These are phyloP conservation scores for Natator depressus DNA, from an alignment of 2,113 vertebrate species.

Conservation along the genomic window DNA sequence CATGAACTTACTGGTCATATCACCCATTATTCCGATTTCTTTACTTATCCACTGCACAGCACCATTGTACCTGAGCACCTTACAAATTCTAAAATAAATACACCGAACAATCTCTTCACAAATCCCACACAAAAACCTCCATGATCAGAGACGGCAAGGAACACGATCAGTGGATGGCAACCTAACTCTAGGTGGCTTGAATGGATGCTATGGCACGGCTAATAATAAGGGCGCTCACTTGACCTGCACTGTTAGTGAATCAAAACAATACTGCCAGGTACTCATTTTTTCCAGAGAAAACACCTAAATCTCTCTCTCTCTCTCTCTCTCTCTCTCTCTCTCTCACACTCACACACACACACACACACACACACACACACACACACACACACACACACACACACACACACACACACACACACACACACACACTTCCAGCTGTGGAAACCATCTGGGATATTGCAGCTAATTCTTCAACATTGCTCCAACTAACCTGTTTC, in stretches of 20 bases:
- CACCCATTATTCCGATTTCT: background rate
- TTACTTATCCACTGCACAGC: background rate
- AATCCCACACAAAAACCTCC: background rate
- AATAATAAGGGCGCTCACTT: background rate
- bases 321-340: too few relatives aligned
- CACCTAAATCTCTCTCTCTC: background rate
- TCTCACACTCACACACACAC: too few relatives aligned
- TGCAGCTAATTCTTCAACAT: background rate
- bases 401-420: too few relatives aligned
- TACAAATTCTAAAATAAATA: background rate
- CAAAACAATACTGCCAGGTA: background rate
- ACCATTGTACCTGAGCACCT: background rate
- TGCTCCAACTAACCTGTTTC: background rate
- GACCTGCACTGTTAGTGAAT: background rate
- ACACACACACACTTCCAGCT: background rate
- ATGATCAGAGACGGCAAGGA: background rate
- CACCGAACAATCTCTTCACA: background rate
- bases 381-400: too few relatives aligned
- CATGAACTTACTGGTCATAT: background rate
- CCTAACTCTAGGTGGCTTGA: accelerated
- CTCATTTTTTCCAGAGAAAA: background rate
- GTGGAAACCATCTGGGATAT: background rate
- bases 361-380: too few relatives aligned
- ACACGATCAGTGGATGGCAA: background rate
- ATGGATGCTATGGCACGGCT: background rate